Evolutionary conservation across 2,113 vertebrate genomes (phyloP).

Genomic region (Catagonus wagneri): DNA sequence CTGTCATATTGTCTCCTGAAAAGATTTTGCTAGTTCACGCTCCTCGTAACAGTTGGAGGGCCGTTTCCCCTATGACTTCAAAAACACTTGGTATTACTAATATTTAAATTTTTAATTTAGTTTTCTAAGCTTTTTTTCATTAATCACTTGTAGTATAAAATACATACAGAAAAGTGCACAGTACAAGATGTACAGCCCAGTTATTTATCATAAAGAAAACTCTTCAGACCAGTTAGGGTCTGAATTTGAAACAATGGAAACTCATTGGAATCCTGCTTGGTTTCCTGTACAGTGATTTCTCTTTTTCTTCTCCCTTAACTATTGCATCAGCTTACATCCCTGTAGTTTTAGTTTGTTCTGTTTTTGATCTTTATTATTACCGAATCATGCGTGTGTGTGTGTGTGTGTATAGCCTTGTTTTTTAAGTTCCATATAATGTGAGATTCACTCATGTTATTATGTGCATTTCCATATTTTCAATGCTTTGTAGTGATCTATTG

Average conservation of each 20-base stretch:
- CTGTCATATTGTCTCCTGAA: not conserved
- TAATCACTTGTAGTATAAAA: not conserved
- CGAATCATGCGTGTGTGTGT: not conserved
- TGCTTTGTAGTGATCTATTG: not conserved
- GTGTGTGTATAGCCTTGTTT: not conserved
- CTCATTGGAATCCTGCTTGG: no score
- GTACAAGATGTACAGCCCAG: not conserved
- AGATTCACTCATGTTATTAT: not conserved
- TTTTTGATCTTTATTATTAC: not conserved
- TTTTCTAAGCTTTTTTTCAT: slow-evolving; percentile 40
- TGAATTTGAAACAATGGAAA: not conserved
- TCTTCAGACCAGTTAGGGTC: not conserved
- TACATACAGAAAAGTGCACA: not conserved
- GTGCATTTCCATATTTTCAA: not conserved
- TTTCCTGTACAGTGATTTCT: not conserved
- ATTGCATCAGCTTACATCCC: not conserved
- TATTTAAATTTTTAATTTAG: not conserved
- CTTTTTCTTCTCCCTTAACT: not conserved
- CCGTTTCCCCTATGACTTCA: not conserved
- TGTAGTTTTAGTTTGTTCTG: no score
- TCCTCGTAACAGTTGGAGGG: not conserved
- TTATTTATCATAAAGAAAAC: not conserved
- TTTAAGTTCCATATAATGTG: not conserved
- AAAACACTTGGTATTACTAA: not conserved
- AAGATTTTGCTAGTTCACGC: not conserved